phyloP scores from a whole-genome alignment of 2,888 invertebrate genomes.

The Nemotelus pantherinus region DNA sequence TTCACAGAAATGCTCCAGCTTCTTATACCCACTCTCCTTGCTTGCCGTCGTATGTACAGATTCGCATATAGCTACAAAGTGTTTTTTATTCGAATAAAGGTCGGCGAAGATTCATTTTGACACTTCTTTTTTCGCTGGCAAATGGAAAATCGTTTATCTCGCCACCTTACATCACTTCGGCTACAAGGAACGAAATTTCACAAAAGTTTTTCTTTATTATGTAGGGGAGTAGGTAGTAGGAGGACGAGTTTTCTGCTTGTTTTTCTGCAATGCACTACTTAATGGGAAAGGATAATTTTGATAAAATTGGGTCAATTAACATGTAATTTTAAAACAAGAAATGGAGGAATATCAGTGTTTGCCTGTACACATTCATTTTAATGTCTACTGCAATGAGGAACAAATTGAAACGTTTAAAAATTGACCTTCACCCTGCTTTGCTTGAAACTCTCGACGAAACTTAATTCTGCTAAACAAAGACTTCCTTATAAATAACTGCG shows the following conservation, averaged over 20 bases:
- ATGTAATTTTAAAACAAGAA: too few species aligned
- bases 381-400: too few species aligned
- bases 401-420: too few species aligned
- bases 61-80: conserved; percentile 10
- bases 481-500: too few species aligned
- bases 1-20: conserved; percentile 7
- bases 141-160: conserved; percentile 49
- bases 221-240: conserved; percentile 14
- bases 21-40: background rate
- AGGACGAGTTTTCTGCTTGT: background rate
- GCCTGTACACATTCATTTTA: too few species aligned
- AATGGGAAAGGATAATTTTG: too few species aligned
- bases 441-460: too few species aligned
- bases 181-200: conserved; percentile 37
- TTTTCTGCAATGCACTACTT: background rate
- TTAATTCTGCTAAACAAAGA: too few species aligned
- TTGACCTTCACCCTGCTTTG: too few species aligned
- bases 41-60: background rate
- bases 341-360: too few species aligned
- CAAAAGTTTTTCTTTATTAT: conserved; percentile 27
- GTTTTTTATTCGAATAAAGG: conserved; percentile 43
- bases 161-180: conserved; percentile 46
- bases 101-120: conserved; percentile 43
- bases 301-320: too few species aligned
- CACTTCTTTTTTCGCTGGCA: conserved; percentile 39